Evolutionary conservation across 35 echinoderm and acorn worm genomes (phyloP).

Genomic region (Antedon bifida): DNA sequence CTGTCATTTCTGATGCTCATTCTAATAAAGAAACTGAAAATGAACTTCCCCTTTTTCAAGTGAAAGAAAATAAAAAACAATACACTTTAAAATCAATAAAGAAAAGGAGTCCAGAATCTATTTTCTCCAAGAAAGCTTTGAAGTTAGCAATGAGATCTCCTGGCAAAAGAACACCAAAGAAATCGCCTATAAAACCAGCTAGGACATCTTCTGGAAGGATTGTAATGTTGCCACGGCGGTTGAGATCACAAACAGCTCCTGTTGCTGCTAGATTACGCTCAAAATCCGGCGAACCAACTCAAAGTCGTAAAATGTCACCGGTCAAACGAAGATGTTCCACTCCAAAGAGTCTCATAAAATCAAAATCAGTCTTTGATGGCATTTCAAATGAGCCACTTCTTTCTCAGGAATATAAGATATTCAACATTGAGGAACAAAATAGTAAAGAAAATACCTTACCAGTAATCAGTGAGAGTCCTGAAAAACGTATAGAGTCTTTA

Average conservation of each 20-base stretch:
- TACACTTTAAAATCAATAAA: not conserved
- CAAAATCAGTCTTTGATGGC: not conserved
- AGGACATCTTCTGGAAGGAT: not conserved
- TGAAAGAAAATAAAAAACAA: not conserved
- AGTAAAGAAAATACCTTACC: not conserved
- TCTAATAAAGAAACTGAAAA: not conserved
- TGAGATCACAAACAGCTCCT: constrained; percentile 1
- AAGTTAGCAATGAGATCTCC: constrained; percentile 13
- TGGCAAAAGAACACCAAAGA: not conserved
- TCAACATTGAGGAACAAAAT: not conserved
- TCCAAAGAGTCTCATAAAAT: not conserved
- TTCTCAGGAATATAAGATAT: not conserved
- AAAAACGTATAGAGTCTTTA: not conserved
- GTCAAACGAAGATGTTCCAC: not conserved
- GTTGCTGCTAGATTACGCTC: constrained; percentile 24
- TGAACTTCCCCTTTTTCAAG: not conserved
- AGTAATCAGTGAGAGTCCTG: not conserved
- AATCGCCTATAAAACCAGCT: constrained; percentile 2
- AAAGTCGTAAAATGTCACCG: not conserved
- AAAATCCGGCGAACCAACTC: not conserved
- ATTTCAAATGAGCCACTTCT: not conserved
- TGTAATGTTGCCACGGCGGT: not conserved
- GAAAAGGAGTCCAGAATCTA: constrained; percentile 22
- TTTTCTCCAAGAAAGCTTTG: constrained; percentile 21
- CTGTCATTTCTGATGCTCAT: not conserved